Evolutionary conservation across 2,888 invertebrate species (phyloP).

Genomic region (Lycocerus yunnanus): DNA sequence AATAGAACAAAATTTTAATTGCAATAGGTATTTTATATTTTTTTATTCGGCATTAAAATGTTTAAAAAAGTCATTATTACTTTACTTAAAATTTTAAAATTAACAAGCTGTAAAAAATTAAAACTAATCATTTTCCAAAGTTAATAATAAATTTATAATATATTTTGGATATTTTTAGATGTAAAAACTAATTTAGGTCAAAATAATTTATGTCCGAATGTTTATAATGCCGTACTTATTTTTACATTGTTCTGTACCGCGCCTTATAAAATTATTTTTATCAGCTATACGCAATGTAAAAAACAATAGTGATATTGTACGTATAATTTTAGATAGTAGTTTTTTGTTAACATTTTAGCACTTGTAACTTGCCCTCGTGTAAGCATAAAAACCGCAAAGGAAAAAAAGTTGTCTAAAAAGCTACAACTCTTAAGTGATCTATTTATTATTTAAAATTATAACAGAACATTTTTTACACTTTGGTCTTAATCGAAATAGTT

Average conservation of each 20-base stretch:
- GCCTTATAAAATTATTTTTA: slow-evolving; percentile 15
- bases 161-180: not conserved
- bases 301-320: not conserved
- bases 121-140: no score
- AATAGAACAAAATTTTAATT: no score
- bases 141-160: not conserved
- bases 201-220: slow-evolving; percentile 1
- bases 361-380: not conserved
- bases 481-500: not conserved
- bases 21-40: no score
- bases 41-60: no score
- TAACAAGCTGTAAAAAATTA: no score
- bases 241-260: slow-evolving; percentile 11
- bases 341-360: not conserved
- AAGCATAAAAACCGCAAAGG: not conserved
- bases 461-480: not conserved
- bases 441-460: not conserved
- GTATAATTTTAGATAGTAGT: not conserved
- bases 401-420: not conserved
- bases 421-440: not conserved
- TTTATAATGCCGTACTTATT: slow-evolving; percentile 1
- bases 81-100: no score
- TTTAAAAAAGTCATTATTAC: no score
- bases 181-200: not conserved
- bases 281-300: not conserved